phyloP scores from a whole-genome alignment of 2,797 vertebrate species.

The Brachyalestes nurse region DNA sequence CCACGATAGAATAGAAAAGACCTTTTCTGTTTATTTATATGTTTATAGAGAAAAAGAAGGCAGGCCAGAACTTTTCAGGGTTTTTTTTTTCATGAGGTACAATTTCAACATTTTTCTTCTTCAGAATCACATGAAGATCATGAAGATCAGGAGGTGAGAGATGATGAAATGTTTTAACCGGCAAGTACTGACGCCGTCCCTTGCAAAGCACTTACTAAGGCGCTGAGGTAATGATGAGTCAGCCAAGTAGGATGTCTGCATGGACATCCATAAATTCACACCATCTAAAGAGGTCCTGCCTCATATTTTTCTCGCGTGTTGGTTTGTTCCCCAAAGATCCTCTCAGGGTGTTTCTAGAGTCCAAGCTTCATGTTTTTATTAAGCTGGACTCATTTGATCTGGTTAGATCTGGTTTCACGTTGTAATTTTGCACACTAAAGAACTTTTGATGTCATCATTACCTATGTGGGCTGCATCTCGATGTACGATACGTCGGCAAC shows the following conservation, averaged over 20 bases:
- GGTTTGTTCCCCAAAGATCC: too few species aligned
- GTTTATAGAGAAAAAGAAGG: neutral
- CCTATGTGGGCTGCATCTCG: too few species aligned
- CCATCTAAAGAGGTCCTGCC: neutral
- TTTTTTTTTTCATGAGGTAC: neutral
- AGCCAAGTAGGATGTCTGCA: neutral
- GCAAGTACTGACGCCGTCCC: neutral
- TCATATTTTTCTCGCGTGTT: too few species aligned
- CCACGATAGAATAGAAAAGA: neutral
- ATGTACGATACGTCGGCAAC: too few species aligned
- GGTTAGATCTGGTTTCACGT: too few species aligned
- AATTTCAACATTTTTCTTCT: neutral
- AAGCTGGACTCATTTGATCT: too few species aligned
- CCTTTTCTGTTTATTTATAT: neutral
- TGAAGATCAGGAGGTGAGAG: neutral
- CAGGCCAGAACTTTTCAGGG: neutral
- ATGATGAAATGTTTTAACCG: neutral
- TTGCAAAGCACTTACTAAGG: neutral
- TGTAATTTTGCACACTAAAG: too few species aligned
- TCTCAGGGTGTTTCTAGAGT: too few species aligned
- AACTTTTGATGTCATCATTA: too few species aligned
- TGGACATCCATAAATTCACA: slow-evolving; percentile 1
- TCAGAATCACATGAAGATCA: neutral
- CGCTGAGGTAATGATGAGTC: neutral
- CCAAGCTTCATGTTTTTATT: too few species aligned